Base-by-base conservation (phyloP, 2,113 vertebrate species). In the Sinocyclocheilus grahami region DNA sequence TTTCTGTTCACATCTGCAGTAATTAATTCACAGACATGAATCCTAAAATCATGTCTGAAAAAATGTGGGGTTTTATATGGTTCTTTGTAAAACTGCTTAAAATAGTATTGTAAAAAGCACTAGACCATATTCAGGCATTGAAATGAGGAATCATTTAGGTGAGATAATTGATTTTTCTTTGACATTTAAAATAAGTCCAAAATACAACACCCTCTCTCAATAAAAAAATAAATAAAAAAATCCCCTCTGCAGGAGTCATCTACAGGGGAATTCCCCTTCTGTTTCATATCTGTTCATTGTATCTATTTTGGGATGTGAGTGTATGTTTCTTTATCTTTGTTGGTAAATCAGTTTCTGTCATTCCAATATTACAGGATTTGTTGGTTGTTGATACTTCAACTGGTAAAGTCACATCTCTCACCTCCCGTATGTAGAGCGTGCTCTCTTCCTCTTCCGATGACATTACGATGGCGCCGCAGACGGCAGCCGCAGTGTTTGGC, bases 301-400 rank as follows among this genome's bases (percentile, higher is more conserved):
- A 27, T 27, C 4, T 69, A 33, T 69, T 69, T 69, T 39, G 67
- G 67, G 33, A 71, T 71, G 22, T 60, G 67, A 63, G 62, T 65
- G 12, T 65, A 13, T 37, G 67, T 37, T 37, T 16, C 63, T 63
- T 27, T 33, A 37, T 37, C 30, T 69, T 30, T 16, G 27, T 37
- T 37, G 18, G 18, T 60, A 3, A 18, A 37, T 69, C 67, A 71
- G 2, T 20, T 18, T 37, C 65, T 69, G 13, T 37, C 14, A 5
- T 30, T 69, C 27, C 14, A 37, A 42, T 42, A 74, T 48, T 74
- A 18, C 65, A 96, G 96, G 94, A 95, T 48, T 90, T 96, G 20
- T 85, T 96, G 62, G 87, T 95, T 88, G 94, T 96, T 90, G 94
- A 96, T 78, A 95, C 90, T 16, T 92, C 88, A 78, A 92, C 92